Conservation (phyloP, 1,140 invertebrate species). For the Euwallacea similis region DNA sequence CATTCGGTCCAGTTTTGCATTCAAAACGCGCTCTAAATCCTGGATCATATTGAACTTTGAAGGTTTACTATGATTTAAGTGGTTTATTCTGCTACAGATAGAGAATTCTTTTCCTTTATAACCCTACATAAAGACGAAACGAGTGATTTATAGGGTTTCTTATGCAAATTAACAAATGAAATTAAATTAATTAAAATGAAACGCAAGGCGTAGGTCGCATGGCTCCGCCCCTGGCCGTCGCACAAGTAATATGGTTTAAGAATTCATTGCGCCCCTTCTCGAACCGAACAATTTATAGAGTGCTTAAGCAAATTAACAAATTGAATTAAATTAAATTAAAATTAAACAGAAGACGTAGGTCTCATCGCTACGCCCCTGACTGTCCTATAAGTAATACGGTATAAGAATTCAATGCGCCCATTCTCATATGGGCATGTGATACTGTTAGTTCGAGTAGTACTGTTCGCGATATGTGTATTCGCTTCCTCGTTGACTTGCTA, state of each 20-base stretch:
- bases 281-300: not conserved
- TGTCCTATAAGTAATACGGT: too few relatives aligned
- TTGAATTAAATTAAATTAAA: not conserved
- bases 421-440: slow-evolving; percentile 13
- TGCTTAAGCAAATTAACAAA: not conserved
- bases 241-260: too few relatives aligned
- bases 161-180: not conserved
- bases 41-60: slow-evolving; percentile 14
- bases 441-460: slow-evolving; percentile 8
- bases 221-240: not conserved
- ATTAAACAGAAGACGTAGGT: not conserved
- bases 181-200: not conserved
- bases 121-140: not conserved
- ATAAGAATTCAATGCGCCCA: slow-evolving; percentile 1
- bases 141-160: not conserved
- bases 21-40: slow-evolving; percentile 9
- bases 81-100: not conserved
- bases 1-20: slow-evolving; percentile 18
- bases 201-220: not conserved
- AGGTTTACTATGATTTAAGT: slow-evolving; percentile 20
- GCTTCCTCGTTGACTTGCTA: not conserved
- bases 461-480: not conserved
- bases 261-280: not conserved
- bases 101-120: not conserved
- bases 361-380: not conserved